Base-by-base conservation (phyloP, 2,888 invertebrate genomes). In the Ethmia dodecea region DNA sequence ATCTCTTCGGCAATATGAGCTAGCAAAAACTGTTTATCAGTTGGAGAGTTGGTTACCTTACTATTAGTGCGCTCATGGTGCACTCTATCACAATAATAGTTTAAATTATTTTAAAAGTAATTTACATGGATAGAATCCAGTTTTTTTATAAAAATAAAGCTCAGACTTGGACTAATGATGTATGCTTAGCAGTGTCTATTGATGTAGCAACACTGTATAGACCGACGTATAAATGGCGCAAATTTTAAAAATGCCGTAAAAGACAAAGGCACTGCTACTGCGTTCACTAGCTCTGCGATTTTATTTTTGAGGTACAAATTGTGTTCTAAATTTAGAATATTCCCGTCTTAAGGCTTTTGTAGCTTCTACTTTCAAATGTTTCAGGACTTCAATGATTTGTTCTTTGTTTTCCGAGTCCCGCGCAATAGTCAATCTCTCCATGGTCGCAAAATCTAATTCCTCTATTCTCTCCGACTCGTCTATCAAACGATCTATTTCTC, bases 381-480 rank as follows among this genome's bases (percentile, higher is more conserved):
- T 77, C 2, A 87, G 58, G 18, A 59, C 63, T 43, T 74, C 73
- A 8, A 47, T 47, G 37, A 86, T 76, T 39, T 68, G 66, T 37
- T 77, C 74, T 35, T 62, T 70, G 42, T 73, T 68, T 53, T 71
- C 70, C 0, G 73, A 64, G 35, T 76, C 70, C 14, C 70, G 59
- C 5, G 79, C 75, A 8, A 55, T 62, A 4, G 59, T 66, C 10
- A 86, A 38, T 47, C 69, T 68, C 49, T 81, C 80, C 73, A 86
- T 76, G 25, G 73, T 67, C 3, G 75, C 75, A 39, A 79, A 79
- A 55, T 86, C 86, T 15, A 86, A 46, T 43, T 81, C 83, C 16
- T 84, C 78, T 38, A 84, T 71, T 29, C 68, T 66, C 32, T 83
- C 81, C 3, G 86, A 77, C 31, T 79, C 69, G 28, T 77, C 70